Percentiles rank a stretch among this genome's conserved stretches.
Conservation (phyloP, 2,113 vertebrate genomes). For the Syngnathoides biaculeatus region DNA sequence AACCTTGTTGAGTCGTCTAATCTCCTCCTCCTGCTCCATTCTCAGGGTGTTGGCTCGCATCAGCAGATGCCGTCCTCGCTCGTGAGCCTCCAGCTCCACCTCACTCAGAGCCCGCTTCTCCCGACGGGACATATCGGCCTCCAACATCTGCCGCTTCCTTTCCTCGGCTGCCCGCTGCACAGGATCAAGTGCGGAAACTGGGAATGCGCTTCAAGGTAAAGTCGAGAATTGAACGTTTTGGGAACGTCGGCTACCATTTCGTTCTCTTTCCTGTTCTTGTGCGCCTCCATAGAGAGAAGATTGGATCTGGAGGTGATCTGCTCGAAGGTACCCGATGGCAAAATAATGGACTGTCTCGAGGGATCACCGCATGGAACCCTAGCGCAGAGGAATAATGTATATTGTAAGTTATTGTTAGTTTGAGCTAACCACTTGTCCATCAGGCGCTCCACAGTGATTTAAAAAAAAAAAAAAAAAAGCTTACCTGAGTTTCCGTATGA, state of each 20-base stretch:
- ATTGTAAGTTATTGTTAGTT: neutral
- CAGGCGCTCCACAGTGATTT: too few relatives aligned
- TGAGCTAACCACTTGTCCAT: neutral
- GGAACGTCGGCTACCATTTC: constrained; percentile 27
- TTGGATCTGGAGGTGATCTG: constrained; percentile 68
- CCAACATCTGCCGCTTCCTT: constrained; percentile 69
- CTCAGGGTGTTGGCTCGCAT: constrained; percentile 70
- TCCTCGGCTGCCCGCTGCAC: constrained; percentile 68
- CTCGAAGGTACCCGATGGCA: constrained; percentile 68
- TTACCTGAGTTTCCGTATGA: constrained; percentile 78
- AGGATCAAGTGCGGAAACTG: neutral
- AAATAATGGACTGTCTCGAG: constrained; percentile 69
- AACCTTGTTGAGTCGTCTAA: constrained; percentile 84
- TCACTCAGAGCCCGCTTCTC: constrained; percentile 72
- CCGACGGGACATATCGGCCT: constrained; percentile 64
- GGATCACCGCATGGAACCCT: constrained; percentile 78
- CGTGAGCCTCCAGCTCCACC: constrained; percentile 74
- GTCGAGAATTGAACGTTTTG: neutral
- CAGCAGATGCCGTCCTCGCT: constrained; percentile 70
- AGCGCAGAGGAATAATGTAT: neutral
- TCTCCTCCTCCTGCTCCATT: constrained; percentile 85
- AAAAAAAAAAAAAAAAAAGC: neutral
- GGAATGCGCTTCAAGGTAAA: neutral
- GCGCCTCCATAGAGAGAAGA: constrained; percentile 51
- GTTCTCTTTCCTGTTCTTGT: constrained; percentile 62